phyloP scores from a whole-genome alignment of 2,113 vertebrate genomes.

The Martes martes region DNA sequence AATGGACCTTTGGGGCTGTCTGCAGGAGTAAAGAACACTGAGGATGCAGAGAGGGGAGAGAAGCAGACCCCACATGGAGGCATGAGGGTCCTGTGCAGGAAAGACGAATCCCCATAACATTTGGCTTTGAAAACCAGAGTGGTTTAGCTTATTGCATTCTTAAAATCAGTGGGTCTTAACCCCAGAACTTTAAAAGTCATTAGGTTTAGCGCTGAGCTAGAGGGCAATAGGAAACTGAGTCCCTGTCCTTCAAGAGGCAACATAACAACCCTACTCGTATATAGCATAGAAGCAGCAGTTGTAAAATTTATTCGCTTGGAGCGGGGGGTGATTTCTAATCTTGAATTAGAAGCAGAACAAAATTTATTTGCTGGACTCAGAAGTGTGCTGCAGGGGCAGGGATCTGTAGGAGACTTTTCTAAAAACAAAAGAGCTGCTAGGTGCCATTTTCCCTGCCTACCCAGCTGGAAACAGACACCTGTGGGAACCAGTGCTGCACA shows the following conservation, averaged over 20 bases:
- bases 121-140: background rate
- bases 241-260: background rate
- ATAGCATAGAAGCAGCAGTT: background rate
- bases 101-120: background rate
- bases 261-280: background rate
- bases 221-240: background rate
- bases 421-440: background rate
- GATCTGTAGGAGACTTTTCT: background rate
- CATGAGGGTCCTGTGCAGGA: background rate
- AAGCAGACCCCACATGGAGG: background rate
- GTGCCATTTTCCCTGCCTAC: background rate
- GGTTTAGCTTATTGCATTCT: background rate
- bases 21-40: background rate
- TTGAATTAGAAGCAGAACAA: background rate
- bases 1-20: background rate
- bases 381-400: background rate
- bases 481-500: background rate
- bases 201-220: background rate
- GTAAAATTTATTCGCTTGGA: background rate
- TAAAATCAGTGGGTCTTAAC: background rate
- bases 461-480: background rate
- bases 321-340: background rate
- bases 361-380: background rate
- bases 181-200: background rate
- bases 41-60: background rate